Evolutionary conservation across 2,113 vertebrate species (phyloP).

Genomic region (Pelvicachromis taeniatus): DNA sequence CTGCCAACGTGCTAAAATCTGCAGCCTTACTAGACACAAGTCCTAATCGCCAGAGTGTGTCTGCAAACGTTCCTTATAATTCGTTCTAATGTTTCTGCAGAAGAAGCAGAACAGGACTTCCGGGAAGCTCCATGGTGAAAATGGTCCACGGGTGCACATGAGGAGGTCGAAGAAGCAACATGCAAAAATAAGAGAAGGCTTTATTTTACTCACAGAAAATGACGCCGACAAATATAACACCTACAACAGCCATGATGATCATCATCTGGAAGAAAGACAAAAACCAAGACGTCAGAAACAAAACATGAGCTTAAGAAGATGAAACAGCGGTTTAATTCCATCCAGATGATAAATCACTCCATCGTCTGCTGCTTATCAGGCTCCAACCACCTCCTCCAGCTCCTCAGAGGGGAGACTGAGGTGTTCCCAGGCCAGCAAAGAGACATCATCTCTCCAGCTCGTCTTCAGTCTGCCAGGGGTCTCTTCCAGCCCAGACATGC

Average conservation of each 20-base stretch:
- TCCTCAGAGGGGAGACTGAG: not conserved
- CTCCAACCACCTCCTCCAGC: not conserved
- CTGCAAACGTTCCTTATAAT: not conserved
- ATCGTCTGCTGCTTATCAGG: not conserved
- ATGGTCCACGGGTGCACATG: not conserved
- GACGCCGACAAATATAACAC: conserved; percentile 82
- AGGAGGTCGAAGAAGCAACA: not conserved
- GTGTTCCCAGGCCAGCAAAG: not conserved
- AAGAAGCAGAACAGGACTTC: not conserved
- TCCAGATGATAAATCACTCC: not conserved
- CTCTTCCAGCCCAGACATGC: accelerated
- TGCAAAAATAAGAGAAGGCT: not conserved
- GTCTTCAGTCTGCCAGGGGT: accelerated
- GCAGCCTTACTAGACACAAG: not conserved
- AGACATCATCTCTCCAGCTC: accelerated
- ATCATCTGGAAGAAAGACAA: conserved; percentile 80
- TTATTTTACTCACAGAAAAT: conserved; percentile 81
- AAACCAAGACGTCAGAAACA: not conserved
- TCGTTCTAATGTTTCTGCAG: accelerated
- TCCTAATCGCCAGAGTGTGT: accelerated
- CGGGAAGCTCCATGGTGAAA: not conserved
- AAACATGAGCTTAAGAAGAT: not conserved
- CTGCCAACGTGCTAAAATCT: not conserved
- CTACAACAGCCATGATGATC: conserved; percentile 84
- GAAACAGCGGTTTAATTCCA: not conserved